Evolutionary conservation across 1,140 invertebrate species (phyloP).

Genomic region (Chironomus tepperi): DNA sequence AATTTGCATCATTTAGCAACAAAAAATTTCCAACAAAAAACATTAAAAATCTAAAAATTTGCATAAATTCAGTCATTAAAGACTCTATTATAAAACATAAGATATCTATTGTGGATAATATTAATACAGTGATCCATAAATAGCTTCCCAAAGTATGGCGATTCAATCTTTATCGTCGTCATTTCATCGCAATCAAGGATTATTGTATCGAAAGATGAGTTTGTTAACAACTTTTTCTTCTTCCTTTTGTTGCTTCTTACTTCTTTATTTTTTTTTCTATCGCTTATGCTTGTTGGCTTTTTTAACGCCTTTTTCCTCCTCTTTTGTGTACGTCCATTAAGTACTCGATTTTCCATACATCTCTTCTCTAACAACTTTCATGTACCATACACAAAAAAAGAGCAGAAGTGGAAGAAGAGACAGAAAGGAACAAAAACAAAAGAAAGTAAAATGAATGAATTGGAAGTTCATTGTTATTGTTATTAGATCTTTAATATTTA

Average conservation of each 20-base stretch:
- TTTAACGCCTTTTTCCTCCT: not conserved
- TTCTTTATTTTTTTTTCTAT: not conserved
- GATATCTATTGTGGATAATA: no score
- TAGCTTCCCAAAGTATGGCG: not conserved
- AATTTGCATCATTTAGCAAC: no score
- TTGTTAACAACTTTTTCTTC: constrained; percentile 18
- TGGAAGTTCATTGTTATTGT: constrained; percentile 20
- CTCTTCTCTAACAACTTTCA: no score
- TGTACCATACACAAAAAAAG: no score
- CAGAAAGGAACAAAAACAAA: not conserved
- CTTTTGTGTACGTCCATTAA: not conserved
- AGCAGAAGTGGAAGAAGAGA: not conserved
- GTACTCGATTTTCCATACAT: no score
- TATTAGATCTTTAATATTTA: constrained; percentile 24
- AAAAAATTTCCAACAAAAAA: no score
- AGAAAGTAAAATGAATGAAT: not conserved
- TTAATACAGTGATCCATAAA: no score
- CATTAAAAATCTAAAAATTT: no score
- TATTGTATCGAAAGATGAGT: constrained; percentile 21
- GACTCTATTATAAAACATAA: no score
- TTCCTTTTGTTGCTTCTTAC: constrained; percentile 2
- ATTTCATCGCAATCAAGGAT: constrained; percentile 20
- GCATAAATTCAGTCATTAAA: no score
- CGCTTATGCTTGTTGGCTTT: not conserved
- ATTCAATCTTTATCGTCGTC: constrained; percentile 13